Evolutionary conservation across 2,888 invertebrate genomes (phyloP), one percentile per base, ranked within the genome.

Genomic region (Operophtera brumata): DNA sequence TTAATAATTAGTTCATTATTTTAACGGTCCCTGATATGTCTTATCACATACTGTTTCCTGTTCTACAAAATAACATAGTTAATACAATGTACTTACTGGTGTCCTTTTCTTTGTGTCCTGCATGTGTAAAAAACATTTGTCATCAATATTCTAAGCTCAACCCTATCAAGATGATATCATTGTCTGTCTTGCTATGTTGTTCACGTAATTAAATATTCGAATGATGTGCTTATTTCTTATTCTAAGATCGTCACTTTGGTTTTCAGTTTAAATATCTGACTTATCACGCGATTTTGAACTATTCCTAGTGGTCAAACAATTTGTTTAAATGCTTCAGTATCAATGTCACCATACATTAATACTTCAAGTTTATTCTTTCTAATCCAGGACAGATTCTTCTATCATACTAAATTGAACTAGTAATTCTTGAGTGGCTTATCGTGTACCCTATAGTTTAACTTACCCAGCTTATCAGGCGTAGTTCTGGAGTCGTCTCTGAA

Each of bases 91-190:
- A 91, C 95, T 94, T 92, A 95, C 95, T 95, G 86, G 94, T 92
- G 71, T 94, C 94, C 70, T 94, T 92, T 80, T 95, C 95, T 88
- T 93, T 93, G 86, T 93, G 94, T 89, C 95, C 95, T 95, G 89
- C 70, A 67, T 77, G 85, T 75, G 73, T 64, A 64, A 66, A 63
- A 58, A 51, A 5, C 36, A 46, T 34, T 14, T 28, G 12, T 14
- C n/a, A 34, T 37, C 12, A 36, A 28, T 49, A 40, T 10, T 14
- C 25, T 32, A 30, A 47, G 11, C 32, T 20, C 11, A 6, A 13
- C 14, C 11, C 14, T 13, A 1, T 45, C 8, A 26, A 12, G 8
- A 45, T 45, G 13, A 47, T 28, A 40, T 39, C 34, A 40, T 34
- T 40, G 13, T 28, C 9, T 34, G 34, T 11, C n/a, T 6, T 34